A percentile compares a stretch with the other conserved stretches of the same genome.
These are phyloP conservation scores for Falco concolor DNA, from an alignment of 2,797 vertebrate species.

Conservation along the genomic window DNA sequence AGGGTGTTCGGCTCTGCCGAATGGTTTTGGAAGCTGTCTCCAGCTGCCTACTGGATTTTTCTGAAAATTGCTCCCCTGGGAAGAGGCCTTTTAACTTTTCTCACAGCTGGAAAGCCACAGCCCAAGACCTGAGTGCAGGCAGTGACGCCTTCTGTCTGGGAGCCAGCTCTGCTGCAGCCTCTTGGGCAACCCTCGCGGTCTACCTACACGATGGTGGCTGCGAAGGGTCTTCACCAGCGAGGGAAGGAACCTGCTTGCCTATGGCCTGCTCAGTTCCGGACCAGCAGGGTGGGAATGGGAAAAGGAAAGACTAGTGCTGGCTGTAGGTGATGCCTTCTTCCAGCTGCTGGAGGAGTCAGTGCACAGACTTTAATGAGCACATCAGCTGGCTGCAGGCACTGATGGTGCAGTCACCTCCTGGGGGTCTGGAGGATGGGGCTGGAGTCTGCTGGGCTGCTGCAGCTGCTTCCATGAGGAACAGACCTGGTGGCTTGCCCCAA, in stretches of 20 bases:
- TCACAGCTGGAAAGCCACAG: not conserved
- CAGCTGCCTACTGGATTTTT: not conserved
- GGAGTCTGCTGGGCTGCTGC: not conserved
- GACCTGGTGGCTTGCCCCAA: not conserved
- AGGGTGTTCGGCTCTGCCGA: not conserved
- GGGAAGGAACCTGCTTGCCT: not conserved
- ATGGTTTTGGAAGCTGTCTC: not conserved
- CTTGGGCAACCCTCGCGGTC: accelerated
- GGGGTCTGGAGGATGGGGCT: not conserved
- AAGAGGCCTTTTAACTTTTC: not conserved
- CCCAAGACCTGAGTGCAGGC: not conserved
- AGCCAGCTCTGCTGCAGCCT: not conserved
- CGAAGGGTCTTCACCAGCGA: accelerated
- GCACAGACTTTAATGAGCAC: not conserved
- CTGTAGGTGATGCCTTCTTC: not conserved
- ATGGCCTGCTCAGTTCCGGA: not conserved
- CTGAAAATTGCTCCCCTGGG: not conserved
- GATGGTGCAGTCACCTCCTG: not conserved
- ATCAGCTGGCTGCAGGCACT: not conserved
- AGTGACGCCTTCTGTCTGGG: not conserved
- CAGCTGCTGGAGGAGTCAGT: not conserved
- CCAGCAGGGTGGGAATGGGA: not conserved
- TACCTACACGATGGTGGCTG: not conserved
- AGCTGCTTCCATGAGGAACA: not conserved
- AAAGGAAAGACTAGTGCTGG: not conserved